Evolutionary conservation across 1,140 invertebrate species (phyloP), one percentile per base, ranked within the genome.

Genomic region (Drosophila ercepeae): DNA sequence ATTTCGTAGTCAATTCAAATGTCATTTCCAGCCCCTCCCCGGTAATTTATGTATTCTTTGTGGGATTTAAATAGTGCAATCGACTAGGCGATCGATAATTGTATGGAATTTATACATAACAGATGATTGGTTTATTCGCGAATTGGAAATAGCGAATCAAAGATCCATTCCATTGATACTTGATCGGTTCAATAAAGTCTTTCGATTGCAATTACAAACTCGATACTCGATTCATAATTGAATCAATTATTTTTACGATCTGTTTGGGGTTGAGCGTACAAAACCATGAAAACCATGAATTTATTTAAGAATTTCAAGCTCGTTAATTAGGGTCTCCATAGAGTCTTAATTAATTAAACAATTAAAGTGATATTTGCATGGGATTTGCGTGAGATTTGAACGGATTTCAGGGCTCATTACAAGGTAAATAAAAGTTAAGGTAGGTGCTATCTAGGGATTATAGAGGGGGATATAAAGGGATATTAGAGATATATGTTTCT

Each of bases 221-320:
- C 16, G 3, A 25, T n/a, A 45, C 23, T 36, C 41, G 21, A 5
- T 34, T 59, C 11, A 44, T 59, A 61, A 61, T 59, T 45, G 19
- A 63, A 34, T 7, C 27, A 7, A 27, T n/a, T n/a, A n/a, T n/a
- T n/a, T 2, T 27, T 27, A 2, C 2, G 8, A 7, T 7, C 27
- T 2, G 25, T 27, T 27, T 14, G 36, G 36, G 36, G 13, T 39
- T 39, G 16, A 39, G 36, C 13, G 13, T 7, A 16, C 13, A 1
- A 14, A 39, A 14, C n/a, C 6, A 32, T 11, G 4, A 21, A 21
- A 21, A 14, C n/a, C 6, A 32, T 11, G 4, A 21, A 21, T 2
- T 21, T 21, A 21, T 21, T 21, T 4, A 21, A 21, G 2, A 2
- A 21, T 21, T 21, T 4, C 2, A 21, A 4, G 21, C 21, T 21